Conservation (phyloP, 37 sponge, comb jelly and placozoan species). For the Geodia barretti region DNA sequence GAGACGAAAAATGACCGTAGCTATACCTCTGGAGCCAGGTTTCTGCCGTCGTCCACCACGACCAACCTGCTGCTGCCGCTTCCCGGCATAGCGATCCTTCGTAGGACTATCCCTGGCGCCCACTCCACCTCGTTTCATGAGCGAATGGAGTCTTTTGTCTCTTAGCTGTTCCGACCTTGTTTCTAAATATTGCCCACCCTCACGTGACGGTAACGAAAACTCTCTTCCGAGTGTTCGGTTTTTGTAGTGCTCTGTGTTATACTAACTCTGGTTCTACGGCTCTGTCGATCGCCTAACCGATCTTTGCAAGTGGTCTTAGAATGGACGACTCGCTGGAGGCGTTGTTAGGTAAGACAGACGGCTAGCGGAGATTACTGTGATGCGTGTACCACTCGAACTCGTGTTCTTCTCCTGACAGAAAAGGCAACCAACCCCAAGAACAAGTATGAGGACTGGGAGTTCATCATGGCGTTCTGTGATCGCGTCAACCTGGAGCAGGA, state of each 20-base stretch:
- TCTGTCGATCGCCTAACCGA: too few species aligned
- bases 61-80: background rate
- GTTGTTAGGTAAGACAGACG: conserved; percentile 65
- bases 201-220: too few species aligned
- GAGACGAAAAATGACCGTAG: background rate
- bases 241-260: too few species aligned
- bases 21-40: background rate
- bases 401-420: conserved; percentile 35
- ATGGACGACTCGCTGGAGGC: conserved; percentile 77
- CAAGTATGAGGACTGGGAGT: conserved; percentile 88
- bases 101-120: background rate
- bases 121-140: background rate
- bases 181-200: too few species aligned
- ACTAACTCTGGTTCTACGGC: too few species aligned
- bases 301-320: too few species aligned
- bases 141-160: too few species aligned
- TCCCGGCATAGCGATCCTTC: background rate
- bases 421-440: conserved; percentile 94
- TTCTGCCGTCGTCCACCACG: background rate
- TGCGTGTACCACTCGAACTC: background rate
- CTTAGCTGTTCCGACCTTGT: too few species aligned
- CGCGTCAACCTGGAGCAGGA: conserved; percentile 72
- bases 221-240: too few species aligned
- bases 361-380: too few species aligned
- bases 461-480: conserved; percentile 88